These are phyloP conservation scores for Tangara arthus DNA, from an alignment of 2,797 vertebrate species.

Conservation along the genomic window DNA sequence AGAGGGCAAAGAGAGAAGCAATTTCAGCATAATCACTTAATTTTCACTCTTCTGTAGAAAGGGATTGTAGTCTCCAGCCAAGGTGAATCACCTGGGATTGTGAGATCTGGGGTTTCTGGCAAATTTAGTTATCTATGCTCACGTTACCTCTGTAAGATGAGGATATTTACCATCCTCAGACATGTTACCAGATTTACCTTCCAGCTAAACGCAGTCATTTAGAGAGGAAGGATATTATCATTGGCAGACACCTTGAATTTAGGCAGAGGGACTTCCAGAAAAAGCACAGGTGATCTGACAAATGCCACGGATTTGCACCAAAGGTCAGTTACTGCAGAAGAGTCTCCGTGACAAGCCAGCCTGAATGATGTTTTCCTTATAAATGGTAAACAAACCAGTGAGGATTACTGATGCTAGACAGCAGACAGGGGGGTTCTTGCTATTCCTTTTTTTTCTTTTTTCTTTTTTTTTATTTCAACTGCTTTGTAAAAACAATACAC, in stretches of 20 bases:
- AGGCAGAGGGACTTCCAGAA: not conserved
- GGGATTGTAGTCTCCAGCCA: fast-evolving
- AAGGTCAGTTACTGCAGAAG: not conserved
- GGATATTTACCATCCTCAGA: not conserved
- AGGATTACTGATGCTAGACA: slow-evolving; percentile 83
- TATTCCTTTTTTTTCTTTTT: not conserved
- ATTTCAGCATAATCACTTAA: not conserved
- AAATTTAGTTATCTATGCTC: not conserved
- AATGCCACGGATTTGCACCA: fast-evolving
- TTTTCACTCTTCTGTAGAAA: not conserved
- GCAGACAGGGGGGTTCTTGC: slow-evolving; percentile 53
- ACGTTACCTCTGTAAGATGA: not conserved
- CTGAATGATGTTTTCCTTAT: slow-evolving; percentile 88
- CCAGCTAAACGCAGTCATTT: not conserved
- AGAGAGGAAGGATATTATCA: not conserved
- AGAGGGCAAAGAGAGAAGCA: not conserved
- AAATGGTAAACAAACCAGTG: slow-evolving; percentile 82
- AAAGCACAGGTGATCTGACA: not conserved
- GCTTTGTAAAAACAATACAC: slow-evolving; percentile 60
- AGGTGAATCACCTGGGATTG: not conserved
- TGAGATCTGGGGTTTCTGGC: not conserved
- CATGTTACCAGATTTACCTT: not conserved
- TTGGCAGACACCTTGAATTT: not conserved
- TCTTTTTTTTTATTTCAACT: slow-evolving; percentile 9
- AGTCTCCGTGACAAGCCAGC: slow-evolving; percentile 74